Evolutionary conservation across 2,113 vertebrate species (phyloP), one percentile per base, ranked within the genome.

Genomic region (Pollimyrus isidori): DNA sequence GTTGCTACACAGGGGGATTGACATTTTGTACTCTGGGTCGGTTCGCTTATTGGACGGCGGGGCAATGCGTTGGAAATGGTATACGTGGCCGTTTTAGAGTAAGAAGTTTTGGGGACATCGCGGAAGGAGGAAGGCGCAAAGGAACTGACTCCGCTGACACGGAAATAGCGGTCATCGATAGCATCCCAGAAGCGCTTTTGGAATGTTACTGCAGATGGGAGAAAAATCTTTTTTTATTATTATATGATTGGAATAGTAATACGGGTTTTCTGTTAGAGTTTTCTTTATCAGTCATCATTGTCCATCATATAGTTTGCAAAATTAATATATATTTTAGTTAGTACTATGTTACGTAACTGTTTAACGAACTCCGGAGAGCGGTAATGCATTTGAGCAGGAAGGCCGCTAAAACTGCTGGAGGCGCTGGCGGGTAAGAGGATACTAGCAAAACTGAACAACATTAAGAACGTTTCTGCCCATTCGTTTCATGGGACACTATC

Each of bases 81-180:
- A 50, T 83, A 90, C 89, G 89, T 90, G 89, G 89, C 89, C 7
- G 69, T 82, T 90, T 83, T 53, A 26, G 86, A 90, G 89, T 76
- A 85, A 87, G 86, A 35, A 56, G 86, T 86, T 87, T 58, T 85
- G 39, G 46, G 17, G 23, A 62, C 35, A n/a, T 42, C 69, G 69
- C 30, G 35, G 17, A 39, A 39, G 11, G 13, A 76, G 3, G 69
- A 35, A 39, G 69, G 13, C 69, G 69, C 62, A 11, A 11, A 26
- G 62, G 0, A 65, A 26, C 13, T 7, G 4, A 15, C 15, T 35
- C n/a, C 26, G 11, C 73, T 80, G 15, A 80, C 15, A 35, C 73
- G 73, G 73, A 80, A 80, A 39, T 30, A 30, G 10, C 62, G 62
- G n/a, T 13, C 1, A 13, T 65, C n/a, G 23, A 26, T 13, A 30